Evolutionary conservation across 2,113 vertebrate genomes (phyloP).

Genomic region (Trematocara marginatum): DNA sequence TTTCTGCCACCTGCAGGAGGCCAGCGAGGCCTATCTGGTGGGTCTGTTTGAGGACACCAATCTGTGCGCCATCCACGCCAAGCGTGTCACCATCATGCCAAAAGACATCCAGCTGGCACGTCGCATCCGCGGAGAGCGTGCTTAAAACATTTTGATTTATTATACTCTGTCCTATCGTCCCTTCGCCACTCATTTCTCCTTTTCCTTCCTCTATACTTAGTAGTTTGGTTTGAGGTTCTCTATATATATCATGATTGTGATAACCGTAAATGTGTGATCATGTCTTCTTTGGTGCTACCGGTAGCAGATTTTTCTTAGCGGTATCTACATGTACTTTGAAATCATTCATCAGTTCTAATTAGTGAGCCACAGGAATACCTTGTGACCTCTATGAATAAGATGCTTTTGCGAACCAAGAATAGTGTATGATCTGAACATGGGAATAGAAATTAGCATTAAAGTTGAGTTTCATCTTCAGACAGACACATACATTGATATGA

Average conservation of each 20-base stretch:
- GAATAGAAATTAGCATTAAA: conserved; percentile 42
- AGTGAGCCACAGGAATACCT: conserved; percentile 29
- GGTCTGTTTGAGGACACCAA: conserved; percentile 78
- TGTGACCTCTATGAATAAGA: conserved; percentile 14
- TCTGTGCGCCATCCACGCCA: conserved; percentile 77
- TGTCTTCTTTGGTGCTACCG: conserved; percentile 68
- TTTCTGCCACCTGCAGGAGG: conserved; percentile 52
- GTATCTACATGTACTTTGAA: conserved; percentile 38
- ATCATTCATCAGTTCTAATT: conserved; percentile 30
- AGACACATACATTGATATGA: conserved; percentile 25
- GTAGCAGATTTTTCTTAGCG: conserved; percentile 54
- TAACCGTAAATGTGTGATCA: conserved; percentile 64
- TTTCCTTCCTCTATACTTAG: conserved; percentile 51
- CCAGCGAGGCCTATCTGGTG: conserved; percentile 76
- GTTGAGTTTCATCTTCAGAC: conserved; percentile 30
- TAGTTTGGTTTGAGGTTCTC: conserved; percentile 66
- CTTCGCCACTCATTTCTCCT: conserved; percentile 10
- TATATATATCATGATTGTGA: conserved; percentile 65
- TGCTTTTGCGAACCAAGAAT: conserved; percentile 35
- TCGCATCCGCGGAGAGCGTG: conserved; percentile 75
- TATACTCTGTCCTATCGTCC: conserved; percentile 17
- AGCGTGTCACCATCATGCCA: conserved; percentile 79
- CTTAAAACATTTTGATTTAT: conserved; percentile 21
- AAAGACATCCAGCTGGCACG: conserved; percentile 82
- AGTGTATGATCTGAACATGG: conserved; percentile 16